Percentiles rank a stretch among this genome's conserved stretches.
Evolutionary conservation across 2,888 invertebrate species (phyloP).

Genomic region (Beris morrisii): DNA sequence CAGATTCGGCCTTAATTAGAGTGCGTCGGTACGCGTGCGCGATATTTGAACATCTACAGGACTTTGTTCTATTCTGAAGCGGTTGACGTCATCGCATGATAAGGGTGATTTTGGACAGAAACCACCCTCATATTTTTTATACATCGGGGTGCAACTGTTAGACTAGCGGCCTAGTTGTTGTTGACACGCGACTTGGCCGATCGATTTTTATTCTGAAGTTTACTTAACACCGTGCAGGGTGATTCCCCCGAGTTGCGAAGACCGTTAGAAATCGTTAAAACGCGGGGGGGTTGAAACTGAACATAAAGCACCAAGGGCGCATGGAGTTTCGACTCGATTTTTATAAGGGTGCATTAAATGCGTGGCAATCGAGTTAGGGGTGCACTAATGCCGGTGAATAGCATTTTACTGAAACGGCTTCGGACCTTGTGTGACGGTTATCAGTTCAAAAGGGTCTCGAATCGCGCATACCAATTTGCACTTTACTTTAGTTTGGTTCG

Average conservation of each 20-base stretch:
- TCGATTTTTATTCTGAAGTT: not conserved
- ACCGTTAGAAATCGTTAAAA: constrained; percentile 29
- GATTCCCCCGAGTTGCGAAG: not conserved
- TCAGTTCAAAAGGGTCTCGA: no score
- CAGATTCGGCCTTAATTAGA: no score
- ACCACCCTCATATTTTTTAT: constrained; percentile 12
- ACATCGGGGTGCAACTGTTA: constrained; percentile 12
- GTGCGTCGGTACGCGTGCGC: no score
- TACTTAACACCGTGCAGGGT: not conserved
- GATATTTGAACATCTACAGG: no score
- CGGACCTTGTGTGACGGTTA: no score
- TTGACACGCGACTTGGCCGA: constrained; percentile 16
- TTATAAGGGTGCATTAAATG: constrained; percentile 22
- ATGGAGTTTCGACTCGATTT: constrained; percentile 9
- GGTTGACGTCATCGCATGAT: no score
- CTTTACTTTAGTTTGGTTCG: no score
- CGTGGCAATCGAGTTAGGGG: no score
- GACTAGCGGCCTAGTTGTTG: constrained; percentile 7
- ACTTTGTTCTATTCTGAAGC: no score
- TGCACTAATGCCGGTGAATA: no score
- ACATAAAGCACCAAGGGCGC: constrained; percentile 11
- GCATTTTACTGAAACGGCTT: no score
- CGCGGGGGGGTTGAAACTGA: constrained; percentile 19
- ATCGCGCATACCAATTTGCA: no score
- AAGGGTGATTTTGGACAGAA: not conserved